These are phyloP conservation scores for Copidosoma aretas DNA, from an alignment of 2,888 invertebrate species.

Conservation along the genomic window DNA sequence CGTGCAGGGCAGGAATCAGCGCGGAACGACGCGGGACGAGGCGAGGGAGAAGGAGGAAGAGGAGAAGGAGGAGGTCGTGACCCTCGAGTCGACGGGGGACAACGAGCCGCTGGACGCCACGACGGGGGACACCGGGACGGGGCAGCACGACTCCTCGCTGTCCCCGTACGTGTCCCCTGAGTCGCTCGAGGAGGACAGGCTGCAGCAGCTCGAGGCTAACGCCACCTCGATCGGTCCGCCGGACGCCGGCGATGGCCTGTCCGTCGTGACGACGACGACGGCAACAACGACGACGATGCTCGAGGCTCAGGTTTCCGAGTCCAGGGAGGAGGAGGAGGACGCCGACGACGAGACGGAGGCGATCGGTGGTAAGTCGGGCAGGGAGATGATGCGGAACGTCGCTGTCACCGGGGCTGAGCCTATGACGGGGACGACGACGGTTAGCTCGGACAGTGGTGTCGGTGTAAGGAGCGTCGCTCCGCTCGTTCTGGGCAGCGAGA, in stretches of 20 bases:
- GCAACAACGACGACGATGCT: not conserved
- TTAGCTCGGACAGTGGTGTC: no score
- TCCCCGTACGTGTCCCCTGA: not conserved
- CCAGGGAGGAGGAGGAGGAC: not conserved
- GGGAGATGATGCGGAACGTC: slow-evolving; percentile 16
- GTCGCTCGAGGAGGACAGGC: not conserved
- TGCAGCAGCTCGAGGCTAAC: not conserved
- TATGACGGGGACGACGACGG: no score
- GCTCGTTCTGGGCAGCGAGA: slow-evolving; percentile 57
- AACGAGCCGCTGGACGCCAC: slow-evolving; percentile 19
- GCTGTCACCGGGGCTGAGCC: not conserved
- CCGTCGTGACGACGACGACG: no score
- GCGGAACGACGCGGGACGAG: slow-evolving; percentile 22
- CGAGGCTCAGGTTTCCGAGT: not conserved
- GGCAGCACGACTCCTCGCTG: not conserved
- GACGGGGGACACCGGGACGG: not conserved
- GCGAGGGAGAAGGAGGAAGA: no score
- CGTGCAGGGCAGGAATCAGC: slow-evolving; percentile 40
- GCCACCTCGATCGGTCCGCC: not conserved
- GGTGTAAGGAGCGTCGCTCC: slow-evolving; percentile 33
- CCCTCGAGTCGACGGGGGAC: slow-evolving; percentile 60
- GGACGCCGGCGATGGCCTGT: slow-evolving; percentile 5
- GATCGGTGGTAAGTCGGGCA: not conserved
- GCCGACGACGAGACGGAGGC: not conserved
- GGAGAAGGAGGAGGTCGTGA: not conserved